A percentile compares a stretch with the other conserved stretches of the same genome.
Conservation (phyloP, 2,113 vertebrate genomes). For the Bubalus kerabau region DNA sequence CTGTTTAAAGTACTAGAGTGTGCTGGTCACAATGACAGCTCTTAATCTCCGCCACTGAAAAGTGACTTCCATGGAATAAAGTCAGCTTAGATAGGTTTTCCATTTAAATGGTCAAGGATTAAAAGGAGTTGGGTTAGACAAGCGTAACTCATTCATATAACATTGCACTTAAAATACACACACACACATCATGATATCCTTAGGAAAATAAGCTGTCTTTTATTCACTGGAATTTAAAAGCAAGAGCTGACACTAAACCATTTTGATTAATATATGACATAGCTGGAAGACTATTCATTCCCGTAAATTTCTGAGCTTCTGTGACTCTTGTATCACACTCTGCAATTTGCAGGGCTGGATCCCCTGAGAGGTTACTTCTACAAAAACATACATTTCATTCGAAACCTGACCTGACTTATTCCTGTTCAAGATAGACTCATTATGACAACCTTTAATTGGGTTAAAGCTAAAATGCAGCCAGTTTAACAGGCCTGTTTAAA, state of each 20-base stretch:
- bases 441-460: slow-evolving; percentile 44
- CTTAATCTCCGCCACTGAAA: slow-evolving; percentile 60
- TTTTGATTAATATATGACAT: slow-evolving; percentile 60
- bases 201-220: slow-evolving; percentile 66
- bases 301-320: slow-evolving; percentile 38
- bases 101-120: slow-evolving; percentile 69
- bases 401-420: slow-evolving; percentile 38
- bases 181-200: slow-evolving; percentile 59
- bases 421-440: slow-evolving; percentile 6
- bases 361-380: background rate
- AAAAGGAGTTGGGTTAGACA: slow-evolving; percentile 58
- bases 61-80: slow-evolving; percentile 71
- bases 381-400: background rate
- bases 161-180: slow-evolving; percentile 57
- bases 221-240: slow-evolving; percentile 47
- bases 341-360: background rate
- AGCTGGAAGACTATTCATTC: background rate
- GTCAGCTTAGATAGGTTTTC: slow-evolving; percentile 65
- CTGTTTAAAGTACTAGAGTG: slow-evolving; percentile 39
- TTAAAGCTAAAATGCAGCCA: slow-evolving; percentile 1
- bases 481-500: background rate
- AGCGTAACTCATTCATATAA: slow-evolving; percentile 60
- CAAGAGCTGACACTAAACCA: slow-evolving; percentile 54
- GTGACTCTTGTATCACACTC: background rate
- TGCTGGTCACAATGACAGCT: slow-evolving; percentile 47